Evolutionary conservation across 2,888 invertebrate genomes (phyloP).

Genomic region (Chirona hameri): DNA sequence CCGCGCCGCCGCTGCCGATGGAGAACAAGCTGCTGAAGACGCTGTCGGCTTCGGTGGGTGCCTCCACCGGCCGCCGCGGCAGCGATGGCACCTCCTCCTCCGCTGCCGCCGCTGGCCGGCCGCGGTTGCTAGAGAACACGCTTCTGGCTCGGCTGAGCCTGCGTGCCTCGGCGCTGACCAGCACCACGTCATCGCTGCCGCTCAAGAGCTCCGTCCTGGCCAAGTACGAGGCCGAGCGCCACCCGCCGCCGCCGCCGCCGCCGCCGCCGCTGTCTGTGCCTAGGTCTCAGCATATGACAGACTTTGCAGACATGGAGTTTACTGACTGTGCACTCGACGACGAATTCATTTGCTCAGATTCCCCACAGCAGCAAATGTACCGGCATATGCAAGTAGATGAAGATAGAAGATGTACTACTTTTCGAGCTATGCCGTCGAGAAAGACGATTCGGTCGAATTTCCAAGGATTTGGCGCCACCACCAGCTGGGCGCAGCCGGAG

Average conservation of each 20-base stretch:
- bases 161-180: background rate
- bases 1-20: background rate
- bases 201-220: background rate
- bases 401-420: too few species aligned
- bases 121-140: background rate
- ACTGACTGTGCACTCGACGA: too few species aligned
- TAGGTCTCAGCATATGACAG: too few species aligned
- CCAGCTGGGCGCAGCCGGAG: background rate
- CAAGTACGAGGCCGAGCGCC: background rate
- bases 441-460: too few species aligned
- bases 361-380: too few species aligned
- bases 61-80: background rate
- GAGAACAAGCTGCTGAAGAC: slow-evolving; percentile 8
- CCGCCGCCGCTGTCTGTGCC: too few species aligned
- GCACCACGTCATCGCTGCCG: background rate
- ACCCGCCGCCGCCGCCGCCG: background rate
- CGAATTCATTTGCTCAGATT: too few species aligned
- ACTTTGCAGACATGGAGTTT: too few species aligned
- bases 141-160: background rate
- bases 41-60: background rate
- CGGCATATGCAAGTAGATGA: too few species aligned
- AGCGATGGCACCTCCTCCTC: background rate
- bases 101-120: background rate
- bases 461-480: too few species aligned
- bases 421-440: too few species aligned